These are phyloP conservation scores for Chaetodon trifasciatus DNA, from an alignment of 2,797 vertebrate species.

Conservation along the genomic window DNA sequence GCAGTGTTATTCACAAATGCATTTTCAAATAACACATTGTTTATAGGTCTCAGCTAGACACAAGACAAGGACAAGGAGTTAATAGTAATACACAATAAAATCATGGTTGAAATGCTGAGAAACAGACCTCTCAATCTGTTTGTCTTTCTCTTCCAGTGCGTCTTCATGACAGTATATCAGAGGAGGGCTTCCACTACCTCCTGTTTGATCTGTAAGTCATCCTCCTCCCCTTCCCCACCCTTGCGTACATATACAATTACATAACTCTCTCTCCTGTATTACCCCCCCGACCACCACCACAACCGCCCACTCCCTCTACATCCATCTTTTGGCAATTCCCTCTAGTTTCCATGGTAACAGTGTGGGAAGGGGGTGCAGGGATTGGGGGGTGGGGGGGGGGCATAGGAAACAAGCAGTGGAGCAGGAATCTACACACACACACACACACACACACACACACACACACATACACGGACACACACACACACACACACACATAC, in stretches of 20 bases:
- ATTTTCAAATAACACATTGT: background rate
- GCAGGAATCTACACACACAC: background rate
- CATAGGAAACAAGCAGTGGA: conserved; percentile 29
- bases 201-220: conserved; percentile 98
- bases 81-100: background rate
- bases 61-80: background rate
- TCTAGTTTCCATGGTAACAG: conserved; percentile 80
- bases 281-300: conserved; percentile 25
- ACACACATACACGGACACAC: background rate
- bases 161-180: conserved; percentile 99
- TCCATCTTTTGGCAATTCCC: conserved; percentile 66
- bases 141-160: conserved; percentile 85
- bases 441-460: background rate
- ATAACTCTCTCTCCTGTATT: conserved; percentile 65
- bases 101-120: background rate
- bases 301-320: conserved; percentile 67
- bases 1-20: conserved; percentile 11
- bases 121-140: conserved; percentile 25
- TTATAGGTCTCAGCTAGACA: background rate
- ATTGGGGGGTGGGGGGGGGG: conserved; percentile 16
- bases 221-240: conserved; percentile 13
- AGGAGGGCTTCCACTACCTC: conserved; percentile 98
- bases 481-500: background rate
- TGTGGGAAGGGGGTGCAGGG: conserved; percentile 39
- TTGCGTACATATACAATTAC: conserved; percentile 58